Base-by-base conservation (phyloP, 2,797 vertebrate species). In the Microchirus variegatus region DNA sequence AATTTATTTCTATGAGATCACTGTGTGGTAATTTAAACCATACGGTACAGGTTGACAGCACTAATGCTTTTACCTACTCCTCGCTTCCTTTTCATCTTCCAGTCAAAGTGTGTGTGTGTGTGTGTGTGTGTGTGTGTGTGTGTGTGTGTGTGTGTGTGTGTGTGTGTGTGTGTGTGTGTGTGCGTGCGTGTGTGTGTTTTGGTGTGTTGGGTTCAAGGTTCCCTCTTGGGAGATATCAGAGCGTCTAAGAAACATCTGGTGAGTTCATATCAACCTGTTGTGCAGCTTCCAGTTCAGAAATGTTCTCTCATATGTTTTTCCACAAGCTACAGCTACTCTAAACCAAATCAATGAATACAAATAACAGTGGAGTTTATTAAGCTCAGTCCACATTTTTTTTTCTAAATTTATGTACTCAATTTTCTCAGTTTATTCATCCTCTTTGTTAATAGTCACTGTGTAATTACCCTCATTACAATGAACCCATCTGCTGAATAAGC, bases 181-280 rank as follows among this genome's bases (percentile, higher is more conserved):
- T 49, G 51, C 78, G 75, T 57, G 42, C 16, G 8, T 77, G 55
- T 78, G 75, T 80, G 52, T 49, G 74, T 65, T 77, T 47, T 63
- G 37, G 41, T 47, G n/a, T 2, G 1, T 40, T 19, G 61, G 59
- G 38, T 54, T 77, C 57, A 4, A 13, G 1, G 37, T 54, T 70
- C 59, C 56, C 78, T 82, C 62, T 47, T 22, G 47, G 42, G 62
- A 58, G 40, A 31, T 49, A 42, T 11, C 9, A 61, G 50, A 42
- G 52, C 1, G 49, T 67, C 49, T 13, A 19, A 56, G 47, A 57
- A 78, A 75, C 85, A 87, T 85, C 75, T 88, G 86, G 26, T 47
- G 37, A 16, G 72, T 73, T 85, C 68, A 81, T 77, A 36, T 64
- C 53, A 60, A 67, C 75, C 69, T 72, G 65, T 73, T 76, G 63